Evolutionary conservation across 2,113 vertebrate genomes (phyloP).

Genomic region (Heterotilapia buettikoferi): DNA sequence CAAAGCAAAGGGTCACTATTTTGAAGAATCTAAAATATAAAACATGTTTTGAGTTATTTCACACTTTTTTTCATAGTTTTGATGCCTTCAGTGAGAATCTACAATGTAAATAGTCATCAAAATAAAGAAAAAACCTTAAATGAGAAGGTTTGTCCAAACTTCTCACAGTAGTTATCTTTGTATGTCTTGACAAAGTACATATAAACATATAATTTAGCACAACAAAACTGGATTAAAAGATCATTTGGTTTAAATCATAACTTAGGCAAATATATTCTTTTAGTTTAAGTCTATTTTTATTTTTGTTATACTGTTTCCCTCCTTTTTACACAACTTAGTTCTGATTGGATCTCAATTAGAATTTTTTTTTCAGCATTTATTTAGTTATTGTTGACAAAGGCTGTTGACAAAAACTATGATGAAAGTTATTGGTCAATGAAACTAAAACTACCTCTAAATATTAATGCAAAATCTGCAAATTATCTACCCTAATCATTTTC

Average conservation of each 20-base stretch:
- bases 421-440: neutral
- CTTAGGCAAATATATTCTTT: neutral
- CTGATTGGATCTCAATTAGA: accelerated
- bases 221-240: neutral
- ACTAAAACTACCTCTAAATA: neutral
- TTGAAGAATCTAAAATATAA: neutral
- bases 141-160: neutral
- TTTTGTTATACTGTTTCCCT: neutral
- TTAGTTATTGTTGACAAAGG: neutral
- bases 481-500: neutral
- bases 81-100: neutral
- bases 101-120: neutral
- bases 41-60: neutral
- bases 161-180: neutral
- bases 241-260: neutral
- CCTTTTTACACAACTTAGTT: neutral
- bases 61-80: neutral
- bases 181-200: neutral
- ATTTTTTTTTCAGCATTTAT: neutral
- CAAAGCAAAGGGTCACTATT: neutral
- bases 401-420: neutral
- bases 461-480: neutral
- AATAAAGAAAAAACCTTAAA: neutral
- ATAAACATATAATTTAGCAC: neutral
- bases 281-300: neutral